Evolutionary conservation across 2,797 vertebrate species (phyloP).

Genomic region (Argentina silus): DNA sequence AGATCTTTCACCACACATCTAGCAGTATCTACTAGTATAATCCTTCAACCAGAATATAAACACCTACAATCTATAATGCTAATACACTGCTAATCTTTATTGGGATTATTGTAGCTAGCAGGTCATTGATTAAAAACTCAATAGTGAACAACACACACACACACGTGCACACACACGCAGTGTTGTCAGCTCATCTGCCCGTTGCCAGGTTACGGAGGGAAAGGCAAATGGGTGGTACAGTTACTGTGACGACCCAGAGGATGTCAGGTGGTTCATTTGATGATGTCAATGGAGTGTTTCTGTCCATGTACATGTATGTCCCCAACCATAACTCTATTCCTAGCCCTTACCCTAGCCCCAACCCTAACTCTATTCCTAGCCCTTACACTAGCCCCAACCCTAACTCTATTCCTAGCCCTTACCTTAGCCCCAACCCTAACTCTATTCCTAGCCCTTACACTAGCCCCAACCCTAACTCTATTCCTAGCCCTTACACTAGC

Average conservation of each 20-base stretch:
- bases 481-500: too few species aligned
- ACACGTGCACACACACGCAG: conserved; percentile 24
- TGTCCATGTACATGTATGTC: too few species aligned
- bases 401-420: too few species aligned
- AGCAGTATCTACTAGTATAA: conserved; percentile 24
- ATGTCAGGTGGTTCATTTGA: conserved; percentile 61
- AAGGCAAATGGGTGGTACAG: conserved; percentile 58
- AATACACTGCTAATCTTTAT: conserved; percentile 40
- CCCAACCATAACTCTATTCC: too few species aligned
- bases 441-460: too few species aligned
- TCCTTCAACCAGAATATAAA: conserved; percentile 32
- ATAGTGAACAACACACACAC: conserved; percentile 10
- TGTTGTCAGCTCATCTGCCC: conserved; percentile 57
- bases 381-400: too few species aligned
- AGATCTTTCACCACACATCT: background rate
- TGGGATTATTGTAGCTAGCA: conserved; percentile 36
- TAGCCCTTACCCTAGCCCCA: too few species aligned
- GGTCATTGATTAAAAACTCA: conserved; percentile 45
- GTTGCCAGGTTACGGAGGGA: conserved; percentile 79
- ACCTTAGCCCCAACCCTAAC: too few species aligned
- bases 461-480: too few species aligned
- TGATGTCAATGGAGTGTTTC: conserved; percentile 6
- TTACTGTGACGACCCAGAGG: conserved; percentile 64
- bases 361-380: too few species aligned
- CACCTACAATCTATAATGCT: conserved; percentile 28